These are phyloP conservation scores for Nomada hirtipes DNA, from an alignment of 2,888 invertebrate species.

Conservation along the genomic window DNA sequence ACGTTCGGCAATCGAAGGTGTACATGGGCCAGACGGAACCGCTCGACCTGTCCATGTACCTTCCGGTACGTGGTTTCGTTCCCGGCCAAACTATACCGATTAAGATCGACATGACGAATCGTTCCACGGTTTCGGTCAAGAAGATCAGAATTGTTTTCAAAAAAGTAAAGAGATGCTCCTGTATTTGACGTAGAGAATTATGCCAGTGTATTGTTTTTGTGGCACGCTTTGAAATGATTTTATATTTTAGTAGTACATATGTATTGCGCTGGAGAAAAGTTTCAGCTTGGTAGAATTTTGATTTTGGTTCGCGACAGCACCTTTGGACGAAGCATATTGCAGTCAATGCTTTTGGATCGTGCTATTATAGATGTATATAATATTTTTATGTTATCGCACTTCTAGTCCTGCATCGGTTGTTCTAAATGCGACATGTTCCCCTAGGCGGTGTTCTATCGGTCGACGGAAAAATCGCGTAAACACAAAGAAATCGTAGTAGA, in stretches of 20 bases:
- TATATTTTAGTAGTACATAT: too few relatives aligned
- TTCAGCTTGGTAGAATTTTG: background rate
- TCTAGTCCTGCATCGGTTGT: background rate
- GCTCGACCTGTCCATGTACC: constrained; percentile 72
- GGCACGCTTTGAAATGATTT: constrained; percentile 1
- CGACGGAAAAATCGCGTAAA: constrained; percentile 76
- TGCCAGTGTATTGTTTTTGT: background rate
- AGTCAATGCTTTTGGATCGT: constrained; percentile 29
- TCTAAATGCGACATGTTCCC: constrained; percentile 33
- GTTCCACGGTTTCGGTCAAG: constrained; percentile 74
- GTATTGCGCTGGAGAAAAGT: background rate
- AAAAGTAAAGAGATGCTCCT: constrained; percentile 70
- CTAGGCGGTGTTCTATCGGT: constrained; percentile 77
- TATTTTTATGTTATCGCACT: background rate
- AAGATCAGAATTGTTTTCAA: constrained; percentile 78
- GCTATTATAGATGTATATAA: constrained; percentile 8
- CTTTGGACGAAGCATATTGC: constrained; percentile 7
- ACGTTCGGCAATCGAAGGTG: constrained; percentile 73
- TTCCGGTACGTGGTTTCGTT: constrained; percentile 82
- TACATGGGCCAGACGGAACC: constrained; percentile 79
- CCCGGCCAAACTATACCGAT: constrained; percentile 81
- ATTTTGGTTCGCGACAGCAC: background rate
- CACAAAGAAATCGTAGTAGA: constrained; percentile 80
- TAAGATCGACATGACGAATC: constrained; percentile 77
- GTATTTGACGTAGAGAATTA: too few relatives aligned